phyloP scores from a whole-genome alignment of 2,888 invertebrate genomes.

The Catocala sponsa region DNA sequence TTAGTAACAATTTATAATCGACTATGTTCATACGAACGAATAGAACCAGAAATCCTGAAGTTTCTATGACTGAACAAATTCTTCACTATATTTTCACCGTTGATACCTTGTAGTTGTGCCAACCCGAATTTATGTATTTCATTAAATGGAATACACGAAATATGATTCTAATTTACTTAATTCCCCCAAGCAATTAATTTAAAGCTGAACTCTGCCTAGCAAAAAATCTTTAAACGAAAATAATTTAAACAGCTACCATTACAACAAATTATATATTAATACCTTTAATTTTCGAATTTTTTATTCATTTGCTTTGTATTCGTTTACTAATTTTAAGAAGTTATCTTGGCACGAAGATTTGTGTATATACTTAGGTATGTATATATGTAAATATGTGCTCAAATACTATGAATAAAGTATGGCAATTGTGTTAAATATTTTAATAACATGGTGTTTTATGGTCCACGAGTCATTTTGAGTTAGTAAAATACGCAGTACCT shows the following conservation, averaged over 20 bases:
- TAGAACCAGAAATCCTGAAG: constrained; percentile 51
- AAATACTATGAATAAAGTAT: constrained; percentile 52
- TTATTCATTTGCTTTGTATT: constrained; percentile 32
- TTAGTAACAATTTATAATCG: constrained; percentile 52
- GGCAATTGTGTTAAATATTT: constrained; percentile 52
- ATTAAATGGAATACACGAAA: constrained; percentile 78
- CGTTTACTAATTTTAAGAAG: constrained; percentile 36
- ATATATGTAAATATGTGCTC: constrained; percentile 48
- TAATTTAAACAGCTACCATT: constrained; percentile 8
- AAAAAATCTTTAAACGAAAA: constrained; percentile 28
- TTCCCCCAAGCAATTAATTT: constrained; percentile 34
- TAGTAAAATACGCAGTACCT: background rate
- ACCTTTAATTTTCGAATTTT: constrained; percentile 9
- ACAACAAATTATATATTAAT: background rate
- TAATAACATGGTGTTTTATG: constrained; percentile 42
- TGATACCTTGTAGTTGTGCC: constrained; percentile 84
- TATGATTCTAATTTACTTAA: constrained; percentile 50
- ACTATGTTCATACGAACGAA: constrained; percentile 49
- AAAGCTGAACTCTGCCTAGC: constrained; percentile 23
- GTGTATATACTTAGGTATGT: constrained; percentile 42
- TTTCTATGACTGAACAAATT: constrained; percentile 74
- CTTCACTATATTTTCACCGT: constrained; percentile 77
- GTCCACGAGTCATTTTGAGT: background rate
- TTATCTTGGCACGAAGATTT: constrained; percentile 37
- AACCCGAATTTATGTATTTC: constrained; percentile 87